phyloP scores from a whole-genome alignment of 2,113 vertebrate genomes.

The Theropithecus gelada region DNA sequence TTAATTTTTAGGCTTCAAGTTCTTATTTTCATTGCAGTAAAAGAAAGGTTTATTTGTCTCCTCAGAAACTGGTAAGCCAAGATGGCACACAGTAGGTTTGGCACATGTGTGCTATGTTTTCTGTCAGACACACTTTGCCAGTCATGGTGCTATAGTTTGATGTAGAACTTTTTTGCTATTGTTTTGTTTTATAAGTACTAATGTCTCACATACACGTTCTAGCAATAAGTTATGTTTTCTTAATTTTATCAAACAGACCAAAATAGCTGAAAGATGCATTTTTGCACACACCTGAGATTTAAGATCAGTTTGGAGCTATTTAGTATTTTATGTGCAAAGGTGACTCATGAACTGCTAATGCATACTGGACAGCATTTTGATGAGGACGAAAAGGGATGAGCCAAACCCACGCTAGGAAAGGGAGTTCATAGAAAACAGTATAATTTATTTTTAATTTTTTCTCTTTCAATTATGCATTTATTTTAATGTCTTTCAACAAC shows the following conservation, averaged over 20 bases:
- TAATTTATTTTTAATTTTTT: background rate
- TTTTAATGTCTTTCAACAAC: background rate
- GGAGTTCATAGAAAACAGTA: background rate
- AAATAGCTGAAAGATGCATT: background rate
- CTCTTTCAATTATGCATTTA: background rate
- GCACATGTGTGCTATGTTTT: background rate
- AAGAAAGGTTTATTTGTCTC: background rate
- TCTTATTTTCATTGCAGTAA: background rate
- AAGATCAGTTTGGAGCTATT: background rate
- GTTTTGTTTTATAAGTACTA: background rate
- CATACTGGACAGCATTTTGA: background rate
- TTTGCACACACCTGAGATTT: background rate
- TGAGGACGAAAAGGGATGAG: background rate
- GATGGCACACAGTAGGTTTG: background rate
- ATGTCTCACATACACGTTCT: background rate
- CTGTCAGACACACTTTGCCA: background rate
- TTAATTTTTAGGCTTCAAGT: background rate
- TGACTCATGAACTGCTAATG: accelerated
- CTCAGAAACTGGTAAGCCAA: background rate
- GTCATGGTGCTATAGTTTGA: background rate
- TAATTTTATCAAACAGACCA: background rate
- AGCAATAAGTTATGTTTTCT: background rate
- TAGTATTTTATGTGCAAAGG: background rate
- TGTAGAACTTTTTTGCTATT: background rate
- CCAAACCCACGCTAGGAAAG: background rate